Base-by-base conservation (phyloP, 2,888 invertebrate genomes). In the Erebia aethiops region DNA sequence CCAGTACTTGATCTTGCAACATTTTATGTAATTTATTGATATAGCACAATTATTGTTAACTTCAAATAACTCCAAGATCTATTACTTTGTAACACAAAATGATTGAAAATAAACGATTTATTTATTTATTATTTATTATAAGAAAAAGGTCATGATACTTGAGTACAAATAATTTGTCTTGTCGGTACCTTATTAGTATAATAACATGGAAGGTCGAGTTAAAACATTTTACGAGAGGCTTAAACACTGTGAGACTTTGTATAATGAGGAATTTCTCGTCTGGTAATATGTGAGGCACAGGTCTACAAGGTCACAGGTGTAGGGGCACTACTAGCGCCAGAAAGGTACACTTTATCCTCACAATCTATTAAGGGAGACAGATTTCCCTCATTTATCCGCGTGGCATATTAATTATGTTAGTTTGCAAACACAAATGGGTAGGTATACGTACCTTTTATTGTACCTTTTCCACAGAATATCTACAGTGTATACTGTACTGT, bases 361-460 rank as follows among this genome's bases (percentile, higher is more conserved):
- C 62, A 62, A 61, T 46, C 43, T 46, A 60, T 62, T 62, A 21
- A 14, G 49, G 13, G 5, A 62, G 62, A 62, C 46, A 62, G 49
- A 62, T 62, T 49, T 46, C 14, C 49, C 46, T 62, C 49, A 62
- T 62, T 62, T 21, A 46, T 49, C 46, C 61, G 14, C 21, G 18
- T 62, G 14, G 21, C 49, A 62, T 49, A 21, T 49, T 35, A 35
- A 35, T 62, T 49, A 62, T 49, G 46, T 46, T 21, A 9, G 14
- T 62, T 21, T 13, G 21, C 21, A 62, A 49, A 46, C 11, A 62
- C 18, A 61, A 18, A 3, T 13, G 14, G 14, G n/a, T 7, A n/a
- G n/a, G n/a, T 16, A 9, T 16, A 16, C 2, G 18, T 52, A 9
- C 52, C 14, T 57, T 35, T 26, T 14, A 35, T 14, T 26, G 16